Base-by-base conservation (phyloP, 2,113 vertebrate genomes). In the Coracopsis vasa region DNA sequence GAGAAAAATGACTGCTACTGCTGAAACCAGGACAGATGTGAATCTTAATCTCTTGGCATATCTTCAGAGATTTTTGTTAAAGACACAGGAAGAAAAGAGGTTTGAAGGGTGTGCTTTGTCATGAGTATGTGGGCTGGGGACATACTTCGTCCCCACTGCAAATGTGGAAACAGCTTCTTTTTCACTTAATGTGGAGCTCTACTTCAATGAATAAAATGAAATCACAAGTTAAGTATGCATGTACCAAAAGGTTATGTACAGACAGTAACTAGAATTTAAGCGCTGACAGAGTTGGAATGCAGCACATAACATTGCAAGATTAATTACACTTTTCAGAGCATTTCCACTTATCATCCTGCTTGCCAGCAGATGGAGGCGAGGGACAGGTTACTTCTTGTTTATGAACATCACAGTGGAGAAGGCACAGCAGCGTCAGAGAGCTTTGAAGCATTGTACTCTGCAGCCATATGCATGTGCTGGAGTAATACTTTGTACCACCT, bases 401-500 rank as follows among this genome's bases (percentile, higher is more conserved):
- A 1, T 1, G 24, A 51, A 44, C 8, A 28, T 78, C 60, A 58
- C 41, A n/a, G 17, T 1, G 9, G 31, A 86, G 27, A 13, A 85
- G 42, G n/a, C 11, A 69, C 16, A 91, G 20, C 20, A 88, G 44
- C 27, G 28, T 33, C 31, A 37, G 64, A 91, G 33, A 23, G 8
- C 14, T 77, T 53, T 79, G 29, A 67, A 89, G 15, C 44, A 42
- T 31, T 78, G 44, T 31, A 53, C 19, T 72, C 56, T 72, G 28
- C 11, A 56, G 24, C 10, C 0, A 0, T 47, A 45, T 15, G 31
- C 20, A 3, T 50, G 15, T 91, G 35, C 45, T 71, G 33, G 6
- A 70, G 31, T 25, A 91, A 20, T 35, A 42, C 29, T 31, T 87
- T 53, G 11, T 47, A 27, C 16, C 19, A n/a, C 2, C 14, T 48